Evolutionary conservation across 2,113 vertebrate species (phyloP).

Genomic region (Tupaia tana): DNA sequence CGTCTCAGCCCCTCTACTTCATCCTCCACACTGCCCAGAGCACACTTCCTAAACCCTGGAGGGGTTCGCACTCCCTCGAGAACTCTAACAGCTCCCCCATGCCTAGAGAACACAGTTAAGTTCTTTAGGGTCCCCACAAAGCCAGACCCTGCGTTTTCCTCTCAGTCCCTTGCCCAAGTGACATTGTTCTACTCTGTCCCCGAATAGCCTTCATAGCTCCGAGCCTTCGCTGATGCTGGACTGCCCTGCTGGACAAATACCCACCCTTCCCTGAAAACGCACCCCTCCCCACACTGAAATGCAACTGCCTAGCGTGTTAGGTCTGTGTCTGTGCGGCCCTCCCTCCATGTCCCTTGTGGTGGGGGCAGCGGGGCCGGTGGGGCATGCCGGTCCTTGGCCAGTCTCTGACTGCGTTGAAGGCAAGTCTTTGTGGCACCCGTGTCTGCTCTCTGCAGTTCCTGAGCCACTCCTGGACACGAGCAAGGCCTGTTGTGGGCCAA

Average conservation of each 20-base stretch:
- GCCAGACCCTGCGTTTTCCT: not conserved
- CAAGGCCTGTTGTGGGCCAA: not conserved
- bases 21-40: not conserved
- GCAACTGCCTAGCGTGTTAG: rapidly evolving
- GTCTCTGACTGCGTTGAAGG: not conserved
- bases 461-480: not conserved
- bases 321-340: rapidly evolving
- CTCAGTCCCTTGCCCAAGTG: not conserved
- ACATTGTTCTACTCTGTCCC: not conserved
- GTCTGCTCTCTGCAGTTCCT: not conserved
- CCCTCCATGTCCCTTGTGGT: not conserved
- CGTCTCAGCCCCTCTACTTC: not conserved
- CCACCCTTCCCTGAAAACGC: not conserved
- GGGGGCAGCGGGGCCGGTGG: not conserved
- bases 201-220: not conserved
- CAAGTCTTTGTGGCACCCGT: not conserved
- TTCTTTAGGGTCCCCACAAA: not conserved
- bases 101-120: not conserved
- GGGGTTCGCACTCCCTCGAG: not conserved
- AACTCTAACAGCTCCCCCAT: not conserved
- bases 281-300: rapidly evolving
- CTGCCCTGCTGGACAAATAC: not conserved
- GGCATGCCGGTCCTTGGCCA: not conserved
- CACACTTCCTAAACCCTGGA: not conserved
- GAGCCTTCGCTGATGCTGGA: not conserved